These are phyloP conservation scores for Prunella fulvescens DNA, from an alignment of 2,113 vertebrate genomes.

Conservation along the genomic window DNA sequence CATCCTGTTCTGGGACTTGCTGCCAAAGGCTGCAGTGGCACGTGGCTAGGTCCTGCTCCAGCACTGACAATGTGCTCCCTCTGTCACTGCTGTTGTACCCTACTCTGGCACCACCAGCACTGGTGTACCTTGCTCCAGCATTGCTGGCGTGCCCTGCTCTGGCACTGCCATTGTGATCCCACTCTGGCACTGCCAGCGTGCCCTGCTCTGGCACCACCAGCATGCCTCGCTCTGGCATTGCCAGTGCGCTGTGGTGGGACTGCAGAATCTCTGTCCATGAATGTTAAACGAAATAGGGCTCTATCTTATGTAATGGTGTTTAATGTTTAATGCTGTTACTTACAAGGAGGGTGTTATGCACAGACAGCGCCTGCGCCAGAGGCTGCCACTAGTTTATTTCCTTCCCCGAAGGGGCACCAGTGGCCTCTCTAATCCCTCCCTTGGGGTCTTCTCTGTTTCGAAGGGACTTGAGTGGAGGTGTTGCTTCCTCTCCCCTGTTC, in stretches of 20 bases:
- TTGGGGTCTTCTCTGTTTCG: not conserved
- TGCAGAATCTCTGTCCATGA: not conserved
- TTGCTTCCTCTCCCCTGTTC: not conserved
- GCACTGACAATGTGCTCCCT: not conserved
- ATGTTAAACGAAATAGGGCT: constrained; percentile 6
- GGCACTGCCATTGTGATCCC: not conserved
- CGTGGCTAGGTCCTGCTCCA: fast-evolving
- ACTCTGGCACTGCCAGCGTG: not conserved
- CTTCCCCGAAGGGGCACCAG: fast-evolving
- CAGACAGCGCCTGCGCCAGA: not conserved
- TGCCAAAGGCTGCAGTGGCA: not conserved
- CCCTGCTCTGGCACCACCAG: not conserved
- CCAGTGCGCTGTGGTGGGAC: not conserved
- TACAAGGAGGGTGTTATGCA: not conserved
- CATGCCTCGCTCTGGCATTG: fast-evolving
- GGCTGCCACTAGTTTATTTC: not conserved
- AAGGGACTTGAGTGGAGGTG: not conserved
- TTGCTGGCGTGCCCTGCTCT: not conserved
- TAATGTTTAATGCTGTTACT: constrained; percentile 46
- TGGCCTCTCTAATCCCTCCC: not conserved
- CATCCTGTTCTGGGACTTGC: not conserved
- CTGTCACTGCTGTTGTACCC: not conserved
- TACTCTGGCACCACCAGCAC: not conserved
- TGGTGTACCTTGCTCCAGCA: not conserved
- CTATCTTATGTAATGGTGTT: constrained; percentile 16